These are phyloP conservation scores for Schizaphis graminum DNA, from an alignment of 2,888 invertebrate species.

Conservation along the genomic window DNA sequence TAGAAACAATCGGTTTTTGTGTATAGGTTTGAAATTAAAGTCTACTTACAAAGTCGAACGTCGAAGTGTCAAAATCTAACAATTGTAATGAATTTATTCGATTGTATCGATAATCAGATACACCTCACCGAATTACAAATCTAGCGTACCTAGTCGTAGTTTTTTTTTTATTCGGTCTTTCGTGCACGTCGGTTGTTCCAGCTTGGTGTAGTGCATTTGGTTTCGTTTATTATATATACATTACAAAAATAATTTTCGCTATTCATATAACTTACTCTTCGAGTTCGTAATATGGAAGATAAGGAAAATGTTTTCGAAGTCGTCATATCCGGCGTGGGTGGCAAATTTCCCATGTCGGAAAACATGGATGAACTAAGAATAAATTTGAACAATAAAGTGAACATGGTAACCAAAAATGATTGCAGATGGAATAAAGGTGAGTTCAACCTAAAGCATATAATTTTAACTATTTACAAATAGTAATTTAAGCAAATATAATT, in stretches of 20 bases:
- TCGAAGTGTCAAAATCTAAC: background rate
- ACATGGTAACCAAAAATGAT: constrained; percentile 67
- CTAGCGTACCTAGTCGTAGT: background rate
- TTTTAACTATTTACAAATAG: background rate
- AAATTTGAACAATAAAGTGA: constrained; percentile 72
- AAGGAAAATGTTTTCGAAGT: constrained; percentile 67
- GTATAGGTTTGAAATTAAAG: constrained; percentile 27
- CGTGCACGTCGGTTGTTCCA: constrained; percentile 37
- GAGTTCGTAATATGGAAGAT: constrained; percentile 51
- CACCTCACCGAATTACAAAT: constrained; percentile 15
- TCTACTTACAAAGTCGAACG: background rate
- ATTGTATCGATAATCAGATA: constrained; percentile 46
- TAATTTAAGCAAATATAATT: background rate
- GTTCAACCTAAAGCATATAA: background rate
- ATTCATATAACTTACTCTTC: background rate
- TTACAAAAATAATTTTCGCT: background rate
- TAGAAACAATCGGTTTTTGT: background rate
- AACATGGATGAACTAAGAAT: constrained; percentile 76
- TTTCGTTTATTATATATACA: background rate
- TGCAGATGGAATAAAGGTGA: constrained; percentile 66
- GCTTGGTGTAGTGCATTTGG: constrained; percentile 1
- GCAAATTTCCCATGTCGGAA: constrained; percentile 75
- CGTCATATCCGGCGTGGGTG: constrained; percentile 74
- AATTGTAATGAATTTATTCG: constrained; percentile 47
- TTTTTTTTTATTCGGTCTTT: constrained; percentile 26